Percentiles rank a stretch among this genome's conserved stretches.
Conservation (phyloP, 2,888 invertebrate genomes). For the Hydrotaea diabolus region DNA sequence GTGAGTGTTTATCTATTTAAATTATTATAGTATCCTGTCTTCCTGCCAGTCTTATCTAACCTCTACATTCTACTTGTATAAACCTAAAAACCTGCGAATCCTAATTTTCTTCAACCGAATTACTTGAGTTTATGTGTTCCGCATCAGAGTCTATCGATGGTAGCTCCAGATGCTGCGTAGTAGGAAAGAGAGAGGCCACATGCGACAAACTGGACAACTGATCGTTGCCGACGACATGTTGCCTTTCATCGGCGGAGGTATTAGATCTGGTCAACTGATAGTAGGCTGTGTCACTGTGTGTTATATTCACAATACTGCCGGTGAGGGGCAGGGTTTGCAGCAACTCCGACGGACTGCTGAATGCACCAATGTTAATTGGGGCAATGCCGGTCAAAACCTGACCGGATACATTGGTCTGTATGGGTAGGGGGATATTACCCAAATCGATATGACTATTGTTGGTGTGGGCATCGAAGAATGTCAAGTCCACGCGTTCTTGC, state of each 20-base stretch:
- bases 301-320: slow-evolving; percentile 80
- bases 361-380: slow-evolving; percentile 81
- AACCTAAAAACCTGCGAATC: slow-evolving; percentile 20
- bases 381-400: slow-evolving; percentile 82
- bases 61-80: slow-evolving; percentile 31
- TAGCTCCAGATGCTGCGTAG: not conserved
- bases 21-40: not conserved
- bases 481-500: slow-evolving; percentile 82
- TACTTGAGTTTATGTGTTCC: slow-evolving; percentile 13
- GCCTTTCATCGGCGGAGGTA: slow-evolving; percentile 73
- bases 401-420: slow-evolving; percentile 82
- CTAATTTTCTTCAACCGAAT: slow-evolving; percentile 62
- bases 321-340: slow-evolving; percentile 78
- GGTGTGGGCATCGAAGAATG: slow-evolving; percentile 82
- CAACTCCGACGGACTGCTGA: slow-evolving; percentile 78
- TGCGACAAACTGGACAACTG: slow-evolving; percentile 73
- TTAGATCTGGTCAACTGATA: slow-evolving; percentile 78
- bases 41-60: slow-evolving; percentile 51
- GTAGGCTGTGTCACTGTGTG: slow-evolving; percentile 80
- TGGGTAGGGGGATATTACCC: slow-evolving; percentile 82
- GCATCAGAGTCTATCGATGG: not conserved
- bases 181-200: slow-evolving; percentile 73
- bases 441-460: slow-evolving; percentile 82
- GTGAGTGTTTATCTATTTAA: too few species aligned
- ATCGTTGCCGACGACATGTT: slow-evolving; percentile 73